Evolutionary conservation across 1,140 invertebrate species (phyloP), one percentile per base, ranked within the genome.

Genomic region (Cydia fagiglandana): DNA sequence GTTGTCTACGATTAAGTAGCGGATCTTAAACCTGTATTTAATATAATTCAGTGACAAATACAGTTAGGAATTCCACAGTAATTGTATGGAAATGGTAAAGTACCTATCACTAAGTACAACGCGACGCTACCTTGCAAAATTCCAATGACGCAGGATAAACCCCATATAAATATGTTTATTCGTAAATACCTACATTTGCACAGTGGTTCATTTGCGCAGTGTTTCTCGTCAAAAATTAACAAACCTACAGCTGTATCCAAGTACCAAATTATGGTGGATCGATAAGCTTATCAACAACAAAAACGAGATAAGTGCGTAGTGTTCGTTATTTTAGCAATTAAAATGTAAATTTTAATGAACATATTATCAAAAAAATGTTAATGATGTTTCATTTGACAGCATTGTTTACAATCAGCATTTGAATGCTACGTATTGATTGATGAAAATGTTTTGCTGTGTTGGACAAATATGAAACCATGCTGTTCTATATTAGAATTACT

Each of bases 211-310:
- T 24, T 61, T 53, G 50, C 5, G 12, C 9, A 61, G 20, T 24
- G 6, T 20, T 61, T 61, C 20, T 24, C 9, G 20, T 17, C 53
- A 56, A 56, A 56, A 56, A 2, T 56, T 56, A 20, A 56, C n/a
- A 56, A 17, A 61, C 17, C 56, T n/a, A 61, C 56, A 24, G 56
- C 56, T 61, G 56, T 61, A 61, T 61, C 53, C 7, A 24, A 61
- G 9, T 10, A 61, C 56, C 56, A 20, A 61, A 61, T 12, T 61
- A 61, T 10, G 56, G 56, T n/a, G 56, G 56, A 61, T 61, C 56
- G 56, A 61, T 61, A 61, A 61, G 20, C 56, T 61, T 61, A 61
- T 61, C 56, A 61, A 61, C n/a, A 56, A 56, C 56, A 61, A 61
- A 61, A 20, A 20, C 56, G 56, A 24, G 10, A 24, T 24, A 12